Base-by-base conservation (phyloP, 2,797 vertebrate species). In the Enteromius afrohamiltoni region DNA sequence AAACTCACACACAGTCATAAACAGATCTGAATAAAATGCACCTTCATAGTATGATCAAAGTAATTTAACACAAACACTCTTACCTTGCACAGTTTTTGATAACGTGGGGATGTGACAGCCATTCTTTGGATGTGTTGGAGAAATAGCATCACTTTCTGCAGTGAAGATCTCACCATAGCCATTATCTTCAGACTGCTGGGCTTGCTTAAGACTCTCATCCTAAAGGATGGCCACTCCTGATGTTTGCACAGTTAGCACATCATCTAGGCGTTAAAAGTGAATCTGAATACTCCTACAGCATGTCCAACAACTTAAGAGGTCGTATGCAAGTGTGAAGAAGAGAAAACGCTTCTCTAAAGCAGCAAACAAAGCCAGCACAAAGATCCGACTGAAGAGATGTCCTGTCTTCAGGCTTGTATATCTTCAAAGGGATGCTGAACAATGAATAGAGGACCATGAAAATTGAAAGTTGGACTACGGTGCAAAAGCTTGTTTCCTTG, bases 41-140 rank as follows among this genome's bases (percentile, higher is more conserved):
- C 21, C 45, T 23, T 21, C 26, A 31, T 29, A 19, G 2, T 14
- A 29, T 71, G 2, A 49, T 53, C n/a, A 17, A 26, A 47, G 10
- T 42, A n/a, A 10, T 60, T 68, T 23, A 6, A 31, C 17, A 23
- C 3, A 67, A 70, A 16, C 6, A 14, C 13, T 91, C 49, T 93
- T 93, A 95, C 96, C 96, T 96, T 96, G 90, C 94, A 96, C 75
- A 96, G 94, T 94, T 96, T 96, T 92, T 96, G 96, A 88, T 96
- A 96, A 68, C 94, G 94, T 79, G 95, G 95, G 89, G 95, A 96
- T 83, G 95, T 96, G 90, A 96, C 94, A 87, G 96, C 95, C 94
- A 96, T 95, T 88, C 95, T 96, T 90, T 96, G 96, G 83, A 96
- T 93, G 89, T 94, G 94, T 93, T 96, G 96, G 86, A 96, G 93